Conservation (phyloP, 1,140 invertebrate genomes). For the Apis dorsata region DNA sequence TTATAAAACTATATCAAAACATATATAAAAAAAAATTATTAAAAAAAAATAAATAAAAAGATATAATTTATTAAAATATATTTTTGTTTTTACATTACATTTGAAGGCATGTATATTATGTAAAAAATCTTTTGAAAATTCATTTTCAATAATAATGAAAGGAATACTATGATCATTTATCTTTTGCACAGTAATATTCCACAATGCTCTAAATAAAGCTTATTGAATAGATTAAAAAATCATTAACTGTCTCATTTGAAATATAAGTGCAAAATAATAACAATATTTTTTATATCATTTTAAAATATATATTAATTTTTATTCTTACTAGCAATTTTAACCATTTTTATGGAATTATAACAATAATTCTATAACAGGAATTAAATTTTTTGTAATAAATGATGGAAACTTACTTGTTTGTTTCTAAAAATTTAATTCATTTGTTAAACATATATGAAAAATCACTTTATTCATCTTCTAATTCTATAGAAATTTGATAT, state of each 20-base stretch:
- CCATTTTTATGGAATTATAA: conserved; percentile 17
- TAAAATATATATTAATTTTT: background rate
- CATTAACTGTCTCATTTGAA: conserved; percentile 57
- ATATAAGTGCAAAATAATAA: conserved; percentile 22
- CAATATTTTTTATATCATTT: background rate
- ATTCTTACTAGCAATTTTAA: conserved; percentile 10
- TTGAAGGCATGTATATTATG: conserved; percentile 75
- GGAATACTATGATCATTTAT: conserved; percentile 56
- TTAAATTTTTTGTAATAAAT: conserved; percentile 3
- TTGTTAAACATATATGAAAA: conserved; percentile 37
- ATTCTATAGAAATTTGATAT: conserved; percentile 79
- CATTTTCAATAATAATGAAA: conserved; percentile 71
- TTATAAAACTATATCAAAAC: conserved; percentile 79
- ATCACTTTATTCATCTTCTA: conserved; percentile 62
- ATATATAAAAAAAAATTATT: background rate
- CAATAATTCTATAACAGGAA: conserved; percentile 24
- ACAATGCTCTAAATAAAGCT: conserved; percentile 77
- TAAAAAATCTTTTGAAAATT: conserved; percentile 81
- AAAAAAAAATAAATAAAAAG: background rate
- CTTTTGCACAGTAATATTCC: conserved; percentile 68
- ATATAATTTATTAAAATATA: background rate
- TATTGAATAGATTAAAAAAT: conserved; percentile 80
- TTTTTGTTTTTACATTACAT: conserved; percentile 75
- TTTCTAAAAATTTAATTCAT: conserved; percentile 21
- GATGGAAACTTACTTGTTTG: conserved; percentile 32